Evolutionary conservation across 2,113 vertebrate genomes (phyloP), one percentile per base, ranked within the genome.

Genomic region (Myiozetetes cayanensis): DNA sequence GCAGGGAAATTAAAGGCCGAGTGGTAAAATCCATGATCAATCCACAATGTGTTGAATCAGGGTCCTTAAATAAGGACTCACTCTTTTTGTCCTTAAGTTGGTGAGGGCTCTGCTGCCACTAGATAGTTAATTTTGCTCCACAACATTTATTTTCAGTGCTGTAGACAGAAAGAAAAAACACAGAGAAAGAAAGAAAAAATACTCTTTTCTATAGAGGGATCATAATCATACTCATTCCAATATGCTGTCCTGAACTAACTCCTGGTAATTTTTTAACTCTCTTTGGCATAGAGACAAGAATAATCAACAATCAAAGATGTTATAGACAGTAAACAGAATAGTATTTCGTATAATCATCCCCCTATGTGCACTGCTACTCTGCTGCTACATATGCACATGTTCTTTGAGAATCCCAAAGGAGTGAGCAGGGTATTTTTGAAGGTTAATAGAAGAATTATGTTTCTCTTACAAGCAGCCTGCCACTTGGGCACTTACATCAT

Each of bases 391-490:
- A 55, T 20, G 27, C 35, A 71, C 8, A 1, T n/a, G 27, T 18
- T 67, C 63, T 67, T 19, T 39, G 35, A 25, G 56, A 94, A 89
- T 75, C 89, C 56, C 56, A 61, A 75, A 85, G 21, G 35, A 79
- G 11, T 5, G 39, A 71, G 21, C 16, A 61, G 59, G 3, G 23
- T 80, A 43, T 13, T 74, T 93, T 61, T 47, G 43, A 72, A 90
- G 66, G 61, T 77, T 89, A 88, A 85, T 62, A 59, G 46, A 83
- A 94, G 28, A 88, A 77, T 80, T 71, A 30, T 30, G 15, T 55
- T 88, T 67, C 39, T 63, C 17, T 77, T 77, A 62, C 31, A 71
- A 89, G 55, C 15, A 81, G 27, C 8, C 33, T 95, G 39, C 68
- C 44, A 86, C 89, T 74, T 67, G 44, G 89, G 27, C 71, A 33